Evolutionary conservation across 2,888 invertebrate species (phyloP).

Genomic region (Scaptomyza polygonia): DNA sequence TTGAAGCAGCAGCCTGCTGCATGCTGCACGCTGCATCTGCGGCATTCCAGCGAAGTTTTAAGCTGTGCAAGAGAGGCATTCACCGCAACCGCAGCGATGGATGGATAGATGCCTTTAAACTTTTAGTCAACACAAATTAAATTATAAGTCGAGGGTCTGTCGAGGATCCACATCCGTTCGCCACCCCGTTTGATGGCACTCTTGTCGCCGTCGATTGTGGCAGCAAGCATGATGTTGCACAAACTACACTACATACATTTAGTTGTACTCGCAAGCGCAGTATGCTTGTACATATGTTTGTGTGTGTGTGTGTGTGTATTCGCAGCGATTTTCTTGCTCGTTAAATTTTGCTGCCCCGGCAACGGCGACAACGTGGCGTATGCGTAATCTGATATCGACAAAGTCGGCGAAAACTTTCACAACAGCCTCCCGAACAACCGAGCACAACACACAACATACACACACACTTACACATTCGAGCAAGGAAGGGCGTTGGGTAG

Average conservation of each 20-base stretch:
- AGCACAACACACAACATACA: slow-evolving; percentile 14
- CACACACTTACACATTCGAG: not conserved
- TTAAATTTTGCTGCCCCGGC: slow-evolving; percentile 62
- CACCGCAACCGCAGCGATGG: slow-evolving; percentile 7
- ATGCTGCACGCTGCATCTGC: slow-evolving; percentile 11
- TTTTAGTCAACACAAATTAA: slow-evolving; percentile 64
- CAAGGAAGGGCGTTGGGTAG: not conserved
- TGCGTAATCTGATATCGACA: slow-evolving; percentile 72
- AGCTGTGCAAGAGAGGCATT: slow-evolving; percentile 17
- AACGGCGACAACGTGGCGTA: slow-evolving; percentile 62
- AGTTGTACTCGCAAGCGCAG: slow-evolving; percentile 10
- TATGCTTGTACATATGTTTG: no score
- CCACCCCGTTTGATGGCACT: not conserved
- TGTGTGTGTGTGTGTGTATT: not conserved
- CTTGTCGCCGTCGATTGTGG: slow-evolving; percentile 34
- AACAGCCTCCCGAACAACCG: slow-evolving; percentile 28
- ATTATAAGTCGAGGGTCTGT: slow-evolving; percentile 62
- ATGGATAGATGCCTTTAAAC: slow-evolving; percentile 41
- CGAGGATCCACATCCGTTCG: slow-evolving; percentile 21
- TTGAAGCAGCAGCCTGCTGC: not conserved
- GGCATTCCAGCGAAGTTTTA: slow-evolving; percentile 42
- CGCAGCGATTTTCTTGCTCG: slow-evolving; percentile 72
- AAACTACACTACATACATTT: slow-evolving; percentile 1
- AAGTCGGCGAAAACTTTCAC: slow-evolving; percentile 28
- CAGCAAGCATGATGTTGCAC: slow-evolving; percentile 23